Evolutionary conservation across 2,797 vertebrate genomes (phyloP).

Genomic region (Phoebastria nigripes): DNA sequence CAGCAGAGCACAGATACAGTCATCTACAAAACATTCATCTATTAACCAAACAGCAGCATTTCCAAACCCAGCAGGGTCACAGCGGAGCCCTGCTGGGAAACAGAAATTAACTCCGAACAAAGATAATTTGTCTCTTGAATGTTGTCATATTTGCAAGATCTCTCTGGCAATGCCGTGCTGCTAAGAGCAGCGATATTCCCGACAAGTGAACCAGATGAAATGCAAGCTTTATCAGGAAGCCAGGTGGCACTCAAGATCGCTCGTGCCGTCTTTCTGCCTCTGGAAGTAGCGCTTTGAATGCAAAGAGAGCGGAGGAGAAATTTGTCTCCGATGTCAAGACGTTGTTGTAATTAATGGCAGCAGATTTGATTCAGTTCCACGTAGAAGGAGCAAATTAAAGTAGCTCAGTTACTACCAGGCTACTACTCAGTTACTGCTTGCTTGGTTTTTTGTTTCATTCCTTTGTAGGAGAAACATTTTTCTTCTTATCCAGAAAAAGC

Average conservation of each 20-base stretch:
- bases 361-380: neutral
- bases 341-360: neutral
- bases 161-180: neutral
- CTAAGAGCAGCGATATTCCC: neutral
- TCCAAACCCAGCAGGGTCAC: conserved; percentile 63
- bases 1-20: conserved; percentile 25
- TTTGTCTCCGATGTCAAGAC: neutral
- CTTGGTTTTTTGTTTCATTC: neutral
- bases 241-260: conserved; percentile 28
- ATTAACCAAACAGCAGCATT: conserved; percentile 65
- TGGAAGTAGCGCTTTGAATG: neutral
- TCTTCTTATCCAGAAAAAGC: neutral
- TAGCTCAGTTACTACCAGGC: neutral
- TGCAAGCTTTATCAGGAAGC: neutral
- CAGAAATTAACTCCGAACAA: conserved; percentile 67
- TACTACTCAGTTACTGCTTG: neutral
- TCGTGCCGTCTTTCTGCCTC: neutral
- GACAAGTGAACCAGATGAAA: neutral
- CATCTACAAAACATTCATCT: conserved; percentile 55
- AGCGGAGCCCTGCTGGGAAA: conserved; percentile 60
- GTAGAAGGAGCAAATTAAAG: neutral
- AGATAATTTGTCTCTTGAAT: conserved; percentile 68
- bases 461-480: accelerated
- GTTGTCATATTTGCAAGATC: conserved; percentile 53
- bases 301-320: neutral